Evolutionary conservation across 1,140 invertebrate genomes (phyloP).

Genomic region (Lineus longissimus): DNA sequence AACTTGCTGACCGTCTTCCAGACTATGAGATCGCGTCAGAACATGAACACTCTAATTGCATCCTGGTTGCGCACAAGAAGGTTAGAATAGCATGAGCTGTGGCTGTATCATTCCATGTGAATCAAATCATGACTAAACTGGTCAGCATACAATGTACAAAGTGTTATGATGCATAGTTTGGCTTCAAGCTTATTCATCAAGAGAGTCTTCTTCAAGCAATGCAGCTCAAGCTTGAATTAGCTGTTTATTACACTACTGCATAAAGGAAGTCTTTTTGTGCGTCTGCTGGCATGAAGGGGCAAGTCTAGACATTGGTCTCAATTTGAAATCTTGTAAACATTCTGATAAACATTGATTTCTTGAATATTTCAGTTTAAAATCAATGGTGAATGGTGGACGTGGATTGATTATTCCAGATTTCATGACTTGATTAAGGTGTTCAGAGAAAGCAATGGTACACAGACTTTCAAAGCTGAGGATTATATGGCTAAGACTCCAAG

Average conservation of each 20-base stretch:
- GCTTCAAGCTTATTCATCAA: no score
- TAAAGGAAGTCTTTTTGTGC: neutral
- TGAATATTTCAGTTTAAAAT: constrained; percentile 59
- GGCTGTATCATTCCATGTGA: neutral
- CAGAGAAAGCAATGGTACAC: constrained; percentile 43
- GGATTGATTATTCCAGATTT: constrained; percentile 65
- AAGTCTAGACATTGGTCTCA: no score
- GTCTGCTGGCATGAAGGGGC: no score
- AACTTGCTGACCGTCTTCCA: constrained; percentile 54
- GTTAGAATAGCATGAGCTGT: constrained; percentile 44
- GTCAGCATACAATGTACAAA: no score
- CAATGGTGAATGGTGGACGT: constrained; percentile 61
- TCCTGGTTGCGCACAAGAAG: constrained; percentile 61
- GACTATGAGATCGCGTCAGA: constrained; percentile 63
- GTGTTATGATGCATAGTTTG: no score
- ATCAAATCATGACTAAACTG: no score
- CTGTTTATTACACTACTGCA: neutral
- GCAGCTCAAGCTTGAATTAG: neutral
- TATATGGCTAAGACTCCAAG: constrained; percentile 60
- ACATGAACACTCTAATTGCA: constrained; percentile 67
- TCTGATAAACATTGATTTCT: no score
- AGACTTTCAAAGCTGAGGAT: constrained; percentile 58
- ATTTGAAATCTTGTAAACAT: no score
- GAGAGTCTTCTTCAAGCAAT: neutral
- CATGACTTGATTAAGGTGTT: constrained; percentile 56